Evolutionary conservation across 2,888 invertebrate species (phyloP).

Genomic region (Catotricha subobsoleta): DNA sequence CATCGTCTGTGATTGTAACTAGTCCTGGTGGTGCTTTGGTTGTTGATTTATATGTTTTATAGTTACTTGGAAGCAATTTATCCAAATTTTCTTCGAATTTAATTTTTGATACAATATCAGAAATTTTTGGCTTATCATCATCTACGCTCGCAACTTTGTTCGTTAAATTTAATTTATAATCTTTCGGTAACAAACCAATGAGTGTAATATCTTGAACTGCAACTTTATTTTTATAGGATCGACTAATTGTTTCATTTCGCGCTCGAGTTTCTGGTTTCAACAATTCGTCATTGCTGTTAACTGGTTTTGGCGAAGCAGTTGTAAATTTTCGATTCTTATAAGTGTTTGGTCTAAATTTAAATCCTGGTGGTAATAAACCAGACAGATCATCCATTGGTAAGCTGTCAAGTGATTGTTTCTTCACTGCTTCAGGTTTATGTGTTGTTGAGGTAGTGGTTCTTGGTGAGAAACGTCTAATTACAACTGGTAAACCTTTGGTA

Average conservation of each 20-base stretch:
- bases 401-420: constrained; percentile 1
- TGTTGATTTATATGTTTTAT: constrained; percentile 13
- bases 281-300: constrained; percentile 29
- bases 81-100: constrained; percentile 25
- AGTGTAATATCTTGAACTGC: constrained; percentile 35
- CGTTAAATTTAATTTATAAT: constrained; percentile 35
- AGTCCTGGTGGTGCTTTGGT: constrained; percentile 19
- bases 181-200: constrained; percentile 36
- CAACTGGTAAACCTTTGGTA: constrained; percentile 40
- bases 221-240: constrained; percentile 39
- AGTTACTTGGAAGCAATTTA: constrained; percentile 35
- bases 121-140: constrained; percentile 12
- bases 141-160: neutral
- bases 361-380: constrained; percentile 1
- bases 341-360: neutral
- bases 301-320: constrained; percentile 29
- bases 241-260: constrained; percentile 26
- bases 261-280: constrained; percentile 16
- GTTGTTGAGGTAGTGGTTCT: constrained; percentile 22
- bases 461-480: constrained; percentile 47
- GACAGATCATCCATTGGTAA: neutral
- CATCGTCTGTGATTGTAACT: constrained; percentile 34
- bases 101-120: constrained; percentile 21
- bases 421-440: constrained; percentile 4
- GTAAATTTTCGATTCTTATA: constrained; percentile 31